Conservation (phyloP, 2,797 vertebrate genomes). For the Clamator glandarius region DNA sequence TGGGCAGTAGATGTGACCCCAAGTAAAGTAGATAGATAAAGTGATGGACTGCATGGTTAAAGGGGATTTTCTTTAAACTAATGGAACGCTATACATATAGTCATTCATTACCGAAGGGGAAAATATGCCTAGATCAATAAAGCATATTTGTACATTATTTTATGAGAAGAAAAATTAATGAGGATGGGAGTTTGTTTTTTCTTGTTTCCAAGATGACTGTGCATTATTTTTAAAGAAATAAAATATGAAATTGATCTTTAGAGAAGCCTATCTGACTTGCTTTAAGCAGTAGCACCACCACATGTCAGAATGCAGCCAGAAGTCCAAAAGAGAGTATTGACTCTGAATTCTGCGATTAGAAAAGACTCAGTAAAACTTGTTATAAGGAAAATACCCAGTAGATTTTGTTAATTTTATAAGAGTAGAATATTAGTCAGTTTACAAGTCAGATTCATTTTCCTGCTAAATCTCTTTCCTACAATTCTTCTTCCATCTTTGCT, state of each 20-base stretch:
- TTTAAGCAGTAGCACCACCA: slow-evolving; percentile 65
- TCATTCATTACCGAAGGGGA: slow-evolving; percentile 24
- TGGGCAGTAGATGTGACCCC: slow-evolving; percentile 63
- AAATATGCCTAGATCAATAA: not conserved
- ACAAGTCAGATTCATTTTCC: not conserved
- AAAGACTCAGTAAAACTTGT: not conserved
- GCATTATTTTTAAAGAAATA: not conserved
- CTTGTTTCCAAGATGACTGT: slow-evolving; percentile 36
- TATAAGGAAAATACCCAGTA: not conserved
- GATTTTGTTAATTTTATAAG: not conserved
- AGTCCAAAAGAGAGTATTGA: not conserved
- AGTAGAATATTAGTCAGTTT: not conserved
- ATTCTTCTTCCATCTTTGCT: not conserved
- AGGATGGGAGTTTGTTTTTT: not conserved
- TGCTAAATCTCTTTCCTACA: not conserved
- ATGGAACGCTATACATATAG: not conserved
- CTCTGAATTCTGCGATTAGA: not conserved
- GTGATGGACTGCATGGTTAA: not conserved
- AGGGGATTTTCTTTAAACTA: slow-evolving; percentile 34
- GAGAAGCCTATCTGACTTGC: not conserved
- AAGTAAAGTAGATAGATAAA: slow-evolving; percentile 52
- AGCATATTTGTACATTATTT: not conserved
- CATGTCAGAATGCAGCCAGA: slow-evolving; percentile 51
- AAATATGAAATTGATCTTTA: slow-evolving; percentile 21
- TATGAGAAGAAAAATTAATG: slow-evolving; percentile 1